These are phyloP conservation scores for Thymelicus lineola DNA, from an alignment of 2,888 invertebrate species.

Conservation along the genomic window DNA sequence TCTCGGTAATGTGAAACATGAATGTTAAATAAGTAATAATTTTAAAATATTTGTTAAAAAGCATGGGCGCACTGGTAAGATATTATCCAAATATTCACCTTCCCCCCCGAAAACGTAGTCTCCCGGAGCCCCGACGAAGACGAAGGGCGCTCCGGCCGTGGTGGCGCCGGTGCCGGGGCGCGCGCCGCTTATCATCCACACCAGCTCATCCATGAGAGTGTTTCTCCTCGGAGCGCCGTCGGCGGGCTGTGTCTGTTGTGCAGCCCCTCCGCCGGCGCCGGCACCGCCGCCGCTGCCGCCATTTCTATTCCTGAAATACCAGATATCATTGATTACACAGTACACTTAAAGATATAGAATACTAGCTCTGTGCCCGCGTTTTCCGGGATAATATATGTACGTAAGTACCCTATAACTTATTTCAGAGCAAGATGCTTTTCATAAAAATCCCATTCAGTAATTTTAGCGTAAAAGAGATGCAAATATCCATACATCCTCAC, in stretches of 20 bases:
- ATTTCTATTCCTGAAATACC: not conserved
- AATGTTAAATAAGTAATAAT: too few species aligned
- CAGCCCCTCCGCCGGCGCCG: not conserved
- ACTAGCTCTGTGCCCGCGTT: too few species aligned
- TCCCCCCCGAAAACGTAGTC: constrained; percentile 81
- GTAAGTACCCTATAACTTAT: too few species aligned
- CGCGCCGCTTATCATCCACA: constrained; percentile 75
- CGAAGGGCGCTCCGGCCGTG: constrained; percentile 73
- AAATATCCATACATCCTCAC: too few species aligned
- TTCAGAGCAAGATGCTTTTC: too few species aligned
- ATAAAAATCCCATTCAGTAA: too few species aligned
- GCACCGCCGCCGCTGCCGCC: not conserved
- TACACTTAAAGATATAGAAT: too few species aligned
- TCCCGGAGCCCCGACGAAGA: constrained; percentile 77
- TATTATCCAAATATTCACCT: constrained; percentile 51
- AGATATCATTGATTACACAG: not conserved
- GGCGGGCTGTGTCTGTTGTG: not conserved
- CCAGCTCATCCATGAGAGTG: constrained; percentile 73
- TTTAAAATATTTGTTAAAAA: too few species aligned
- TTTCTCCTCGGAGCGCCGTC: constrained; percentile 40
- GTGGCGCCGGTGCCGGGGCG: constrained; percentile 63
- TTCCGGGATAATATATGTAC: too few species aligned
- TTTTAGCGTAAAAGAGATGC: too few species aligned
- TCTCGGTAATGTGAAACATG: too few species aligned
- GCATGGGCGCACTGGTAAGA: too few species aligned